Conservation (phyloP, 2,797 vertebrate species). For the Manis javanica region DNA sequence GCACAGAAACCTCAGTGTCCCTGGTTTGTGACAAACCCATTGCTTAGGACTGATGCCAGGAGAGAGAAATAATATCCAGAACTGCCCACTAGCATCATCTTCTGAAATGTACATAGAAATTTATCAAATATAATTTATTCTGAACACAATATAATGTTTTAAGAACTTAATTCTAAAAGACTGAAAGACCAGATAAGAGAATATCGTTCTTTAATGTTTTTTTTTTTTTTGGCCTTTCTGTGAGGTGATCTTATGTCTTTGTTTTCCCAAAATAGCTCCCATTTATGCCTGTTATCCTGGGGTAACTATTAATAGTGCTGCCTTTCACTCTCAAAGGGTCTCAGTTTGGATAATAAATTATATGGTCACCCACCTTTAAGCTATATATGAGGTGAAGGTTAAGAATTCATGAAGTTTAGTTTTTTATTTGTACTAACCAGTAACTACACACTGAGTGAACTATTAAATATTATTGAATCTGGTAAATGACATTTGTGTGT, state of each 20-base stretch:
- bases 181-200: not conserved
- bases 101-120: not conserved
- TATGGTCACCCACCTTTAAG: not conserved
- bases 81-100: not conserved
- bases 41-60: not conserved
- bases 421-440: constrained; percentile 26
- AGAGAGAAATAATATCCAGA: not conserved
- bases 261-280: not conserved
- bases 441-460: not conserved
- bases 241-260: not conserved
- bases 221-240: not conserved
- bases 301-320: not conserved
- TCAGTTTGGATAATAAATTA: constrained; percentile 1
- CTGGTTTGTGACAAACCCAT: not conserved
- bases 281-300: not conserved
- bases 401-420: not conserved
- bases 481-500: not conserved
- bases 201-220: not conserved
- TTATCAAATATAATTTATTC: constrained; percentile 9
- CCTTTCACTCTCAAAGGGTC: not conserved
- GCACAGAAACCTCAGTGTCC: not conserved
- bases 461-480: constrained; percentile 40
- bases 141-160: not conserved
- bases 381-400: not conserved
- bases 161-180: constrained; percentile 15